Conservation (phyloP, 2,888 invertebrate genomes). For the Octonoba sinensis region DNA sequence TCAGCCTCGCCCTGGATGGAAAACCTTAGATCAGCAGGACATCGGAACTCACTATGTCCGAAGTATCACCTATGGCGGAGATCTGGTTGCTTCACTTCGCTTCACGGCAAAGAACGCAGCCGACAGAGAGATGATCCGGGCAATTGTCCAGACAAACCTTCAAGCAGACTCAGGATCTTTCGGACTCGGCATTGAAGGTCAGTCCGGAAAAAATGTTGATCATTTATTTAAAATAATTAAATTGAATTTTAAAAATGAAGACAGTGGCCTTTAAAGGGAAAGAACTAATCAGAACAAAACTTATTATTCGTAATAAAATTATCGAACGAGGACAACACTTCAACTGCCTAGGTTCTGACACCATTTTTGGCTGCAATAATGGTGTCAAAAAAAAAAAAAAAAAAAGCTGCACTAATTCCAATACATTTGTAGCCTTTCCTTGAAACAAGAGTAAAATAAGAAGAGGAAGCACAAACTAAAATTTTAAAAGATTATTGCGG, state of each 20-base stretch:
- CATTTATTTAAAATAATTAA: neutral
- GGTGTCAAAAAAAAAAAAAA: no score
- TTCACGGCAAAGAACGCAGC: slow-evolving; percentile 54
- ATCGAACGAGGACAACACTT: no score
- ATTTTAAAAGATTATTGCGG: no score
- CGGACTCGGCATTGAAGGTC: slow-evolving; percentile 56
- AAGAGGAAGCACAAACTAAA: no score
- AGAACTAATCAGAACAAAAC: no score
- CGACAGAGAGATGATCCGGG: slow-evolving; percentile 54
- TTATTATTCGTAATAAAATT: no score
- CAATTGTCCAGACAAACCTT: slow-evolving; percentile 44
- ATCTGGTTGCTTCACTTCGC: slow-evolving; percentile 57
- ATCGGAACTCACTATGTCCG: slow-evolving; percentile 56
- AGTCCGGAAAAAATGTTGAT: neutral
- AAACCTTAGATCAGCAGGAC: slow-evolving; percentile 26
- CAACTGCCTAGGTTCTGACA: no score
- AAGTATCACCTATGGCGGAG: slow-evolving; percentile 61
- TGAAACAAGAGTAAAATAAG: no score
- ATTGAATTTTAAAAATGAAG: neutral
- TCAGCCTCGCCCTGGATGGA: slow-evolving; percentile 40
- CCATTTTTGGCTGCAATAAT: no score
- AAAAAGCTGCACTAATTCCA: no score
- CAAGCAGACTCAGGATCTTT: slow-evolving; percentile 59
- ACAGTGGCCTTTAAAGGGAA: neutral
- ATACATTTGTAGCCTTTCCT: no score